Base-by-base conservation (phyloP, 2,888 invertebrate species). In the Chromoteleia sp. region DNA sequence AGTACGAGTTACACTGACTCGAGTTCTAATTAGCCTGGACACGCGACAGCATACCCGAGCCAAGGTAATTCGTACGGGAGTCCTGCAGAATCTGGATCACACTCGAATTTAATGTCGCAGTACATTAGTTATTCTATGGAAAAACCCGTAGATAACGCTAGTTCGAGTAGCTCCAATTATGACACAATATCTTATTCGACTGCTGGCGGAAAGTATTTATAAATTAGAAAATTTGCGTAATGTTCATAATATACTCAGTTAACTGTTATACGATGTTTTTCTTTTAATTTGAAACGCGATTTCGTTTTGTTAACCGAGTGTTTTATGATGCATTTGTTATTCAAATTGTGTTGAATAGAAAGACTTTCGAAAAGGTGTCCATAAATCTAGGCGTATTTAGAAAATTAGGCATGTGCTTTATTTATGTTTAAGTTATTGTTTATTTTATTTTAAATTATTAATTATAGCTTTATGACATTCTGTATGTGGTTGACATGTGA, bases 111-210 rank as follows among this genome's bases (percentile, higher is more conserved):
- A n/a, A 87, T 81, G 6, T 87, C 90, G 0, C 86, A 88, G 33
- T 90, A 89, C 71, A 65, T 87, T 2, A 84, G 85, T 2, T 89
- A 88, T 41, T 70, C 87, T 0, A 79, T 79, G 0, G 82, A 82
- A 1, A 83, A 86, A 10, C 84, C 84, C 59, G 85, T 88, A 0
- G 85, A 73, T 33, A 84, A 41, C 17, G 54, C 33, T 10, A 85
- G 87, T 6, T 67, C 85, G 0, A 73, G 61, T 2, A 78, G 83
- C 43, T 83, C 85, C 3, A 88, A 88, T 67, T 92, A 92, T 77
- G 91, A 92, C 63, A 92, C 91, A 15, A 91, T 92, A 63, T 91
- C 91, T 12, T 92, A 92, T 50, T 92, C 91, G 1, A 87, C 88
- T 65, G 85, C 87, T 12, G 84, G 83, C 25, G 88, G 87, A 74